phyloP scores from a whole-genome alignment of 2,113 vertebrate genomes.

The Hippopotamus amphibius region DNA sequence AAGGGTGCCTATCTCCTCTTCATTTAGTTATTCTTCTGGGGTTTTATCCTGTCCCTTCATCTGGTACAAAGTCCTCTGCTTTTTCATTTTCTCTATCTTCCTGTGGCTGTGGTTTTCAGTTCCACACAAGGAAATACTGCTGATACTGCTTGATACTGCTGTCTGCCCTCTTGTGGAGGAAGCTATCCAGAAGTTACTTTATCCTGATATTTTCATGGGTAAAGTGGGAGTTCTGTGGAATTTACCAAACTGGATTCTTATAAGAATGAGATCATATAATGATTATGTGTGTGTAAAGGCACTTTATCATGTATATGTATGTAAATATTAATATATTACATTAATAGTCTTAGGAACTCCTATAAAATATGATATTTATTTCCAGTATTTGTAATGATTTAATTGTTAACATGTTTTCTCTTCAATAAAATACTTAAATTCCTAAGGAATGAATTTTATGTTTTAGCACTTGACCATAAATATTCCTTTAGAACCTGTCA shows the following conservation, averaged over 20 bases:
- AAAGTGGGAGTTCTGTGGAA: background rate
- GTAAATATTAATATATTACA: background rate
- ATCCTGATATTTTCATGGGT: background rate
- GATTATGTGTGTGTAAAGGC: background rate
- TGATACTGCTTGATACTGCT: too few relatives aligned
- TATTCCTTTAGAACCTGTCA: background rate
- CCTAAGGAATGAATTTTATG: background rate
- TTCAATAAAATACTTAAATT: background rate
- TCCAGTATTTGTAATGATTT: background rate
- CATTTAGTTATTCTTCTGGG: too few relatives aligned
- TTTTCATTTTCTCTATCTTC: too few relatives aligned
- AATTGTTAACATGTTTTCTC: background rate
- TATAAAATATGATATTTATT: background rate
- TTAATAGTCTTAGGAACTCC: background rate
- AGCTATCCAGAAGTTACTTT: background rate
- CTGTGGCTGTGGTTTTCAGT: too few relatives aligned
- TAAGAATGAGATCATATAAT: background rate
- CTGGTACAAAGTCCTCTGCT: too few relatives aligned
- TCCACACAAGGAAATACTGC: too few relatives aligned
- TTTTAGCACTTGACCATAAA: background rate
- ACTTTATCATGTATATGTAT: background rate
- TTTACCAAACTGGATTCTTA: background rate
- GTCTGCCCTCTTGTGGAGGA: too few relatives aligned
- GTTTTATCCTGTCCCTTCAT: too few relatives aligned
- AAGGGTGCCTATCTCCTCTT: too few relatives aligned